Base-by-base conservation (phyloP, 2,113 vertebrate genomes). In the Dolichallabes microphthalmus region DNA sequence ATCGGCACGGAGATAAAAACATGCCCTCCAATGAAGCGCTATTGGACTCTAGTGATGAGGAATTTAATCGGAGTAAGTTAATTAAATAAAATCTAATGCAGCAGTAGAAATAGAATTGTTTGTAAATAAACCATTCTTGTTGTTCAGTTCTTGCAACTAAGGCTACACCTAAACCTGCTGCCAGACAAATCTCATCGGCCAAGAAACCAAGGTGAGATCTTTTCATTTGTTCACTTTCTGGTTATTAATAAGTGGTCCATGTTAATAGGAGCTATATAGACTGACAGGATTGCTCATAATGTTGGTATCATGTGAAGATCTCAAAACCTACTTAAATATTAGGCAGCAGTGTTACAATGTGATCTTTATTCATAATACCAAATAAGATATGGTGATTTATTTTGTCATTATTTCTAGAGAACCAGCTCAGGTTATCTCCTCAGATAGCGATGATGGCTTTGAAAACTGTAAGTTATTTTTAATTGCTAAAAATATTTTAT, bases 51-150 rank as follows among this genome's bases (percentile, higher is more conserved):
- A 95, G 94, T 0, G 95, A 94, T 22, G 95, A 95, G 0, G 95
- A 96, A 2, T 94, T 93, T 91, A 93, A 96, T 53, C 75, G 53
- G 11, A 91, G 97, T 98, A 90, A 95, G 96, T 95, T 88, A 1
- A 9, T 2, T 1, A 35, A 52, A 61, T 4, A 2, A 17, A 45
- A 15, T 35, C 15, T 17, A 25, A 55, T 8, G 25, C 27, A 63
- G 11, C 71, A 10, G 9, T 80, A 20, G 27, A 15, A 13, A 22
- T 53, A 2, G 3, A 76, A 32, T 3, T 22, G n/a, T 20, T 11
- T 11, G 2, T 58, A 11, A 32, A 25, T 39, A 22, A 35, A 11
- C 14, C 19, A 39, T 30, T 5, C 19, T 45, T 53, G 1, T 82
- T 17, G 60, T 87, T 79, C 52, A 94, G 94, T 92, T 91, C 90